These are phyloP conservation scores for Matsumyia berberina DNA, from an alignment of 2,888 invertebrate genomes.

Conservation along the genomic window DNA sequence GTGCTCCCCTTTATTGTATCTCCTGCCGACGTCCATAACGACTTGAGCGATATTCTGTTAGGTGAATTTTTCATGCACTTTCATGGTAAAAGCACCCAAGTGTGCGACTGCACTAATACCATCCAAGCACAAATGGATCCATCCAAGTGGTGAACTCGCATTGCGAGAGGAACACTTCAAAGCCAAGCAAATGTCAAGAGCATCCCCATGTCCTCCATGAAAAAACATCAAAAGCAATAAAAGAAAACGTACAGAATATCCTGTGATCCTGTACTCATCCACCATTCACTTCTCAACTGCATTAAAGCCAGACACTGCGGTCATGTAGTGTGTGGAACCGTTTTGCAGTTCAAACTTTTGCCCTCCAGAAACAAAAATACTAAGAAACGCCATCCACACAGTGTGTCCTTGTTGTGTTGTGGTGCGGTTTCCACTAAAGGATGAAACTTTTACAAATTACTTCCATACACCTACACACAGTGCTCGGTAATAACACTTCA, in stretches of 20 bases:
- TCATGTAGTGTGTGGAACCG: conserved; percentile 36
- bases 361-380: conserved; percentile 39
- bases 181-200: conserved; percentile 53
- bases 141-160: conserved; percentile 21
- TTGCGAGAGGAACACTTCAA: conserved; percentile 28
- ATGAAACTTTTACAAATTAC: conserved; percentile 62
- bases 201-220: not conserved
- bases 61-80: not conserved
- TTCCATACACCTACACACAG: conserved; percentile 34
- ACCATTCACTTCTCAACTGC: conserved; percentile 43
- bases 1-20: too few relatives aligned
- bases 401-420: conserved; percentile 24
- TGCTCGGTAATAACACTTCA: not conserved
- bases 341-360: conserved; percentile 46
- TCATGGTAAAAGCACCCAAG: not conserved
- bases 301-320: conserved; percentile 31
- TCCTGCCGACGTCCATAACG: not conserved
- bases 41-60: not conserved
- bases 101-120: conserved; percentile 1
- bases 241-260: conserved; percentile 18
- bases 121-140: conserved; percentile 4
- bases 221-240: conserved; percentile 11
- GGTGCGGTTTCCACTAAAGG: conserved; percentile 32
- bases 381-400: conserved; percentile 27
- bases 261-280: conserved; percentile 20